Conservation (phyloP, 2,888 invertebrate species). For the Platypus cylindrus region DNA sequence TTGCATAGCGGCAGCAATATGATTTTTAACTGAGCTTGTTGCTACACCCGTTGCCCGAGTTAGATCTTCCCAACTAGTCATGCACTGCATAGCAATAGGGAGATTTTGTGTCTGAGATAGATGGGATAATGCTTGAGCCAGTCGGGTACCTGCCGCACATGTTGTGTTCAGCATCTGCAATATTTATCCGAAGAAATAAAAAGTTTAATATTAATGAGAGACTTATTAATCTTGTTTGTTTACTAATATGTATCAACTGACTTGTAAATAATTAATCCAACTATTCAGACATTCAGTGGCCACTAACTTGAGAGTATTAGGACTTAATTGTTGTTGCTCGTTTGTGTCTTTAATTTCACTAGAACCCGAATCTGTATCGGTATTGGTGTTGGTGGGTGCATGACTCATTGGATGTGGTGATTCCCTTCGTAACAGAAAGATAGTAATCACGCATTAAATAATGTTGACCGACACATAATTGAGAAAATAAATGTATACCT, state of each 20-base stretch:
- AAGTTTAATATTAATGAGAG: background rate
- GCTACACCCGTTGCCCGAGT: constrained; percentile 49
- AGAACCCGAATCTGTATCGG: too few species aligned
- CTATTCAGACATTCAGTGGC: constrained; percentile 35
- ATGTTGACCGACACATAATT: too few species aligned
- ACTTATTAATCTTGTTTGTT: background rate
- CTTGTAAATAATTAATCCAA: constrained; percentile 36
- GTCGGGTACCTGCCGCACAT: constrained; percentile 48
- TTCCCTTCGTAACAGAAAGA: too few species aligned
- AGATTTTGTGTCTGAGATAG: constrained; percentile 41
- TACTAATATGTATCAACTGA: constrained; percentile 14
- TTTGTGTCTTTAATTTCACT: constrained; percentile 19
- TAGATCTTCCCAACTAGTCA: constrained; percentile 51
- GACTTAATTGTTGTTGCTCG: constrained; percentile 30
- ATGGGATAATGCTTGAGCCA: constrained; percentile 46
- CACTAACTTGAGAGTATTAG: constrained; percentile 34
- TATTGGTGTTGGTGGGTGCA: too few species aligned
- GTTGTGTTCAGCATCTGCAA: constrained; percentile 47
- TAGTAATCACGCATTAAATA: too few species aligned
- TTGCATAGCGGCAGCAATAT: constrained; percentile 47
- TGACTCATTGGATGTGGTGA: too few species aligned
- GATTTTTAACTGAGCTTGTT: constrained; percentile 50
- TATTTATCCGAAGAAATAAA: constrained; percentile 1
- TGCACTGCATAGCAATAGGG: constrained; percentile 35
- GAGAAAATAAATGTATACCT: too few species aligned